Percentiles rank a stretch among this genome's conserved stretches.
Evolutionary conservation across 2,113 vertebrate genomes (phyloP).

Genomic region (Colius striatus): DNA sequence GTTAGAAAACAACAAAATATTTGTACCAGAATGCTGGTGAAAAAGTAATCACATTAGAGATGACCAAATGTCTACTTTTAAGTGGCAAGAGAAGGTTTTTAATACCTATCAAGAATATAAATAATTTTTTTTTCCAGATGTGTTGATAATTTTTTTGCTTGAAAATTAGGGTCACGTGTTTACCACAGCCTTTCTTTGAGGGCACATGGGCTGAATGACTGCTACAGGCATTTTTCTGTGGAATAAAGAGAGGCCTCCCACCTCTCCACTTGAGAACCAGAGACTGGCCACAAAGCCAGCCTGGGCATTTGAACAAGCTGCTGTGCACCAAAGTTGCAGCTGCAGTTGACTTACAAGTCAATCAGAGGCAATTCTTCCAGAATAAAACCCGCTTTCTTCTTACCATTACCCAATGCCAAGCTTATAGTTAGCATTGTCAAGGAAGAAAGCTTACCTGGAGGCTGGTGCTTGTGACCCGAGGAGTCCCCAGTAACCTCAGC

Average conservation of each 20-base stretch:
- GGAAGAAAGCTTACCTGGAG: not conserved
- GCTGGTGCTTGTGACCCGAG: not conserved
- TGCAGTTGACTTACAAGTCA: not conserved
- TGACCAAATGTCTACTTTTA: not conserved
- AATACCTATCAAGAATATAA: not conserved
- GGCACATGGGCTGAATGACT: not conserved
- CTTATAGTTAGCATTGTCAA: not conserved
- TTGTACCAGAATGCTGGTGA: not conserved
- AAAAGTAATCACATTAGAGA: not conserved
- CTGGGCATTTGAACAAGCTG: not conserved
- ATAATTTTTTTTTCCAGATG: not conserved
- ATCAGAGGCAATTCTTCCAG: not conserved
- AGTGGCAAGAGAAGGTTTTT: not conserved
- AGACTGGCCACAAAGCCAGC: not conserved
- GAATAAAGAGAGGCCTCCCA: not conserved
- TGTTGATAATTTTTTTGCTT: not conserved
- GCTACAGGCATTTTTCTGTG: not conserved
- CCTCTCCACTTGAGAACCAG: not conserved
- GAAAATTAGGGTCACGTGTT: not conserved
- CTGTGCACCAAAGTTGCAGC: not conserved
- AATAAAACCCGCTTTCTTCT: not conserved
- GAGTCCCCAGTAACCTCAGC: not conserved
- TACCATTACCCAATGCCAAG: accelerated
- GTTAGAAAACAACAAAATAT: not conserved
- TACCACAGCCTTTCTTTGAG: not conserved